phyloP scores from a whole-genome alignment of 2,797 vertebrate species.

The Botia almorhae region DNA sequence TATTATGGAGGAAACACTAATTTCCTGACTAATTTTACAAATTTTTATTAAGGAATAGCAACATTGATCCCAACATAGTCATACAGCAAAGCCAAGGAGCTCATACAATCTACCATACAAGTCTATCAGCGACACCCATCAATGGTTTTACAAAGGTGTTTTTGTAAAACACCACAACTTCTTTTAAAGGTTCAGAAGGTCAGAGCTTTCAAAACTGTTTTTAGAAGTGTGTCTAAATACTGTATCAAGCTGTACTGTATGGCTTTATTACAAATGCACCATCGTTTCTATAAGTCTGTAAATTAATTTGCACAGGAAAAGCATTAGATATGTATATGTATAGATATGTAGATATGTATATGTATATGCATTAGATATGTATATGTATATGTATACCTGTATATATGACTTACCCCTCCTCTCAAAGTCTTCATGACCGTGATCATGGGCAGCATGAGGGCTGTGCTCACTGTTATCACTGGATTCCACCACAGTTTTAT shows the following conservation, averaged over 20 bases:
- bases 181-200: neutral
- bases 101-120: neutral
- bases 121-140: neutral
- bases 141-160: neutral
- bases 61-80: neutral
- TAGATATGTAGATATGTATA: too few species aligned
- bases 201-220: too few species aligned
- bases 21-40: too few species aligned
- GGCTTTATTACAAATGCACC: too few species aligned
- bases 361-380: too few species aligned
- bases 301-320: neutral
- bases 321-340: too few species aligned
- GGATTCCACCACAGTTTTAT: constrained; percentile 28
- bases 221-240: too few species aligned
- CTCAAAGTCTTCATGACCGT: constrained; percentile 9
- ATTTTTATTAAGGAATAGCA: too few species aligned
- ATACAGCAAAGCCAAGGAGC: neutral
- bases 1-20: neutral
- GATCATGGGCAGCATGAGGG: constrained; percentile 18
- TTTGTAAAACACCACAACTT: too few species aligned
- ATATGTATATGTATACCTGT: neutral
- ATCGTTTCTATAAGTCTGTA: neutral
- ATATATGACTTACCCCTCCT: constrained; percentile 40
- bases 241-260: too few species aligned
- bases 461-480: constrained; percentile 10